Evolutionary conservation across 2,113 vertebrate genomes (phyloP).

Genomic region (Lamprologus ornatipinnis): DNA sequence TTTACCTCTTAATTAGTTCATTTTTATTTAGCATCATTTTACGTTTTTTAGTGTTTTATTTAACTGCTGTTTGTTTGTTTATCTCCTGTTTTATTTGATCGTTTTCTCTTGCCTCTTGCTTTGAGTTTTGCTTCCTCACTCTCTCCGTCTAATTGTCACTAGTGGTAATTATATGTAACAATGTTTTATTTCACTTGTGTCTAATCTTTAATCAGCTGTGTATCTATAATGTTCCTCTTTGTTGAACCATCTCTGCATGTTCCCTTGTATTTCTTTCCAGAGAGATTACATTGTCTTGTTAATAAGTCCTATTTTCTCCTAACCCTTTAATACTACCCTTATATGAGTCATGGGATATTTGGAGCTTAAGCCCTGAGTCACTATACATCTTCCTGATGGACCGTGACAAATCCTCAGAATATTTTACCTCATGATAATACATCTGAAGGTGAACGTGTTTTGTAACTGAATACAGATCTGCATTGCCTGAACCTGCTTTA

Average conservation of each 20-base stretch:
- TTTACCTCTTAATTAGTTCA: neutral
- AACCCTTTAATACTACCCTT: neutral
- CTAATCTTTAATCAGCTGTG: neutral
- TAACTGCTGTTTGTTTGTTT: neutral
- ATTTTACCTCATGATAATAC: neutral
- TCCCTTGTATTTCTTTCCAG: neutral
- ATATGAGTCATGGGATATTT: neutral
- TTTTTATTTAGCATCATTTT: neutral
- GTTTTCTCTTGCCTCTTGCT: neutral
- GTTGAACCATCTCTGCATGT: neutral
- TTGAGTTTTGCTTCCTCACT: neutral
- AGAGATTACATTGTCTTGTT: neutral
- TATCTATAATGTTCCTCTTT: neutral
- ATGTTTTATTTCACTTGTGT: neutral
- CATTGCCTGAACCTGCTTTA: neutral
- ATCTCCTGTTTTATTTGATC: neutral
- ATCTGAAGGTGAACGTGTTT: neutral
- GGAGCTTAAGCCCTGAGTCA: neutral
- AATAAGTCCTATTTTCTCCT: neutral
- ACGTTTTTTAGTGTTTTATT: neutral
- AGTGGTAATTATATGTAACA: neutral
- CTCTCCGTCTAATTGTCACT: neutral
- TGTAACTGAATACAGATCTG: neutral
- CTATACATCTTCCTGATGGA: neutral
- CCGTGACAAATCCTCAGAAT: neutral